phyloP scores from a whole-genome alignment of 2,888 invertebrate genomes.

The Branchellion lobata region DNA sequence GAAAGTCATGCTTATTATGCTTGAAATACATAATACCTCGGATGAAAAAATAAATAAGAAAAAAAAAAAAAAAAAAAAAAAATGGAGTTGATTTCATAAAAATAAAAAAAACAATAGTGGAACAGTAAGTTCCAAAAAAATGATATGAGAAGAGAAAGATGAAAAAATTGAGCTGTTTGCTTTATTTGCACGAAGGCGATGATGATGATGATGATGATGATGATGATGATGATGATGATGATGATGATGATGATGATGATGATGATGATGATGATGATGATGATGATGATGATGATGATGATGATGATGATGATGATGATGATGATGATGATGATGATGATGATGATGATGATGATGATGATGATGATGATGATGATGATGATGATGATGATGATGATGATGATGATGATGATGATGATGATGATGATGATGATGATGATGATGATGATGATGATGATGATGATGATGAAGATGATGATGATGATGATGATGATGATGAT shows the following conservation, averaged over 20 bases:
- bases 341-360: background rate
- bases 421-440: constrained; percentile 26
- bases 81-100: no score
- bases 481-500: constrained; percentile 29
- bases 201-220: constrained; percentile 29
- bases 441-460: constrained; percentile 29
- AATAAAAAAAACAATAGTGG: no score
- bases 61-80: no score
- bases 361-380: constrained; percentile 29
- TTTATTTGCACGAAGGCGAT: background rate
- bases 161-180: no score
- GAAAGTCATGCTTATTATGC: no score
- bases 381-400: constrained; percentile 27
- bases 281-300: constrained; percentile 29
- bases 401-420: constrained; percentile 29
- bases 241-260: constrained; percentile 29
- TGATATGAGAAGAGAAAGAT: no score
- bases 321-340: constrained; percentile 19
- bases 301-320: constrained; percentile 10
- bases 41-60: no score
- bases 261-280: constrained; percentile 26
- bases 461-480: constrained; percentile 19
- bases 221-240: constrained; percentile 27
- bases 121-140: no score
- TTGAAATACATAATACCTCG: no score